Base-by-base conservation (phyloP, 64 coral and sea anemone species). In the Dendronephthya gigantea region DNA sequence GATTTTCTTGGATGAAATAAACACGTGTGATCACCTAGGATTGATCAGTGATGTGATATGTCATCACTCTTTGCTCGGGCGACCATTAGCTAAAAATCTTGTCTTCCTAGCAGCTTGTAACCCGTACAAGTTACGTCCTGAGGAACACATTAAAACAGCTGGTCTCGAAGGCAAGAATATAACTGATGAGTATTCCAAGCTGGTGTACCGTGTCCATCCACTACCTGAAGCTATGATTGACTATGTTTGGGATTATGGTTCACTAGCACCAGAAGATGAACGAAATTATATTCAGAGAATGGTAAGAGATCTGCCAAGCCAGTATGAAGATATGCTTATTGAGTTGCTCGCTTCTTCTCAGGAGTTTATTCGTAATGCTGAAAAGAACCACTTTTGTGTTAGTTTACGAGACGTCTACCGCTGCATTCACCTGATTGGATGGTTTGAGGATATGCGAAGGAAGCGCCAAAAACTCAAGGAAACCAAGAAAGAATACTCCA, bases 211-310 rank as follows among this genome's bases (percentile, higher is more conserved):
- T 28, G 94, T 96, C 33, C 91, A 96, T 49, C 94, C 91, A 23
- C 85, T 96, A 35, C 94, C 94, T 1, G 94, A 96, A 34, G 92
- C 94, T 29, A 96, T 96, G 94, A 93, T 93, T 33, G 94, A 96
- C 50, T 96, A 93, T 85, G 94, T 96, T 7, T 96, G 94, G 94
- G 94, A 96, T 82, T 96, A 93, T 86, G 94, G 94, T 2, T 93
- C 94, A 22, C 49, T 96, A 7, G 79, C 84, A 50, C 29, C 19
- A 1, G 35, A 69, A n/a, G 94, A 96, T 39, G 94, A 96, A 89
- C 48, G 82, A 35, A 86, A 88, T 13, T 96, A 96, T 86, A 93
- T 96, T 69, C 69, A 68, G 31, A 82, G 94, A n/a, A 96, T 96
- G 94, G 87, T 96, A n/a, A 89, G 92, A 74, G 82, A 56, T n/a